Percentiles rank a stretch among this genome's conserved stretches.
Evolutionary conservation across 2,113 vertebrate genomes (phyloP).

Genomic region (Apus apus): DNA sequence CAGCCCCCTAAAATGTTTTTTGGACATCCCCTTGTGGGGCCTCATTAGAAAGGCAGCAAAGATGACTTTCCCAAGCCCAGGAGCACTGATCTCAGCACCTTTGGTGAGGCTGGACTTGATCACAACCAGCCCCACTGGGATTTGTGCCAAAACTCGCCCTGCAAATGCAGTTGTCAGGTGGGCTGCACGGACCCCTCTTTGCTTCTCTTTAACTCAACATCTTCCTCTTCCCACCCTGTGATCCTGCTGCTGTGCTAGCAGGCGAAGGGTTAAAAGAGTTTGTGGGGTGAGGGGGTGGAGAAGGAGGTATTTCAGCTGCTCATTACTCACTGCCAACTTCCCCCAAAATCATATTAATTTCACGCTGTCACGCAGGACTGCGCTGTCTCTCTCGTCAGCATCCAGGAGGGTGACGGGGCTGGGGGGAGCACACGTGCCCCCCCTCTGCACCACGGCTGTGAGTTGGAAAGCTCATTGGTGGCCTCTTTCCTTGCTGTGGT

Average conservation of each 20-base stretch:
- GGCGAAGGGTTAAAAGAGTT: conserved; percentile 44
- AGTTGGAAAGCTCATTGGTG: not conserved
- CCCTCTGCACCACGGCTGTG: fast-evolving
- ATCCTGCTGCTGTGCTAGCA: not conserved
- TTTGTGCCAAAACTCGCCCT: not conserved
- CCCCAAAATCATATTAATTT: conserved; percentile 70
- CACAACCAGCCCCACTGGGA: fast-evolving
- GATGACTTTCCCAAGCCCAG: not conserved
- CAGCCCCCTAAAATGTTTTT: not conserved
- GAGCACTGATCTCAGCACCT: not conserved
- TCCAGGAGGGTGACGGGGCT: not conserved
- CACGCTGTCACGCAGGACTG: conserved; percentile 65
- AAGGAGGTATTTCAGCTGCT: conserved; percentile 41
- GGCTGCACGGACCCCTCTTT: fast-evolving
- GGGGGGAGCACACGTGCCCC: not conserved
- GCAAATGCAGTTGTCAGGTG: not conserved
- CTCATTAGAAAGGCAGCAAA: not conserved
- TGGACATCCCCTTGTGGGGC: not conserved
- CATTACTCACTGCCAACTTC: conserved; percentile 73
- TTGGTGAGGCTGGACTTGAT: fast-evolving
- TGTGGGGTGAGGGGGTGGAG: not conserved
- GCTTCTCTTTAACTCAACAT: not conserved
- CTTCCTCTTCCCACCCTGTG: not conserved
- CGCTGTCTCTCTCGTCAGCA: conserved; percentile 43
- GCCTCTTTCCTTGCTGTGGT: not conserved